Evolutionary conservation across 2,113 vertebrate genomes (phyloP).

Genomic region (Elgaria multicarinata): DNA sequence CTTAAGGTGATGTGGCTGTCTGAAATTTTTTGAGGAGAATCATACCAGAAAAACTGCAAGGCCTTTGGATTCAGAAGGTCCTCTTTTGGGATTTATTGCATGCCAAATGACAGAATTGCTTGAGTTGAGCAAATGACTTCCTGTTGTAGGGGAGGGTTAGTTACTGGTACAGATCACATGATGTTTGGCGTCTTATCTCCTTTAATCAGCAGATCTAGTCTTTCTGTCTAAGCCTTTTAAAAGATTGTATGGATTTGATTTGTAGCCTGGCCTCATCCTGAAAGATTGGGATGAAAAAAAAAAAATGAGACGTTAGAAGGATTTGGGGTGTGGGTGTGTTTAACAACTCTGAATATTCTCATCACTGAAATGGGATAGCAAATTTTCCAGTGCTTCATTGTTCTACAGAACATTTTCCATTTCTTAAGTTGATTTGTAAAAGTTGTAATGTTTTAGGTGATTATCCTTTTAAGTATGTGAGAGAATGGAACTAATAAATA

Average conservation of each 20-base stretch:
- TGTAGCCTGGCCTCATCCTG: neutral
- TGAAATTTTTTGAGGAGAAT: neutral
- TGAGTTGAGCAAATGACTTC: neutral
- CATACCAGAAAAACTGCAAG: no score
- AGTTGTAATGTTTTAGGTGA: no score
- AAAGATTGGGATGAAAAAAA: neutral
- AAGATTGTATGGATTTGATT: neutral
- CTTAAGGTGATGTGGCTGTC: neutral
- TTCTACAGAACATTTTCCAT: no score
- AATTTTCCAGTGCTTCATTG: no score
- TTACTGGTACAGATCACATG: neutral
- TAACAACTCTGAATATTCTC: neutral
- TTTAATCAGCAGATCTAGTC: neutral
- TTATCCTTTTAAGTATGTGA: no score
- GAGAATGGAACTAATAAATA: no score
- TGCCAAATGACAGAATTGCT: neutral
- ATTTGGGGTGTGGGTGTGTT: neutral
- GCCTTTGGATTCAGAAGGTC: neutral
- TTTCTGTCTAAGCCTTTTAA: neutral
- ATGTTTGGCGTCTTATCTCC: neutral
- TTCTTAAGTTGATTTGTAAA: no score
- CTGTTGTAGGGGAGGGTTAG: neutral
- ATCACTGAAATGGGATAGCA: neutral
- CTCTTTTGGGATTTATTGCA: neutral
- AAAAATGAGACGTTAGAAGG: neutral